Evolutionary conservation across 2,888 invertebrate species (phyloP), one percentile per base, ranked within the genome.

Genomic region (Bombylius major): DNA sequence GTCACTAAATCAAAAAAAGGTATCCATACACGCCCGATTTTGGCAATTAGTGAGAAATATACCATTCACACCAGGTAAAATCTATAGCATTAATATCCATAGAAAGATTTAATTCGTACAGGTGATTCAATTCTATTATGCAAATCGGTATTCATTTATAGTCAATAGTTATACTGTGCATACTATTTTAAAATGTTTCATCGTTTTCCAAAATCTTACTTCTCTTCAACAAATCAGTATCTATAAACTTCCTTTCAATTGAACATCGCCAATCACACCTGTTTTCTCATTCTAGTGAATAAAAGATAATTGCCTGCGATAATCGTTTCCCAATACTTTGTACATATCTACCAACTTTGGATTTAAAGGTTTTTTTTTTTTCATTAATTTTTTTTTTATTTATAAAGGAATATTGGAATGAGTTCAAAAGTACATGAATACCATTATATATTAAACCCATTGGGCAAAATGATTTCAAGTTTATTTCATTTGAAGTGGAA

Each of bases 111-210:
- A 55, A 57, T 56, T 47, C 57, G 14, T 47, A 39, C 51, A 55
- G 55, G 57, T 59, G 57, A 59, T 59, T 59, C 59, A 53, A 59
- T 59, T 59, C 59, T 54, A 59, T 59, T 59, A 59, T 59, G 56
- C 51, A 59, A 59, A 59, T 59, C 48, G 46, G 42, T 47, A 55
- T 57, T 57, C 55, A 57, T 57, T 48, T 47, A 50, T 23, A 39
- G 47, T 51, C 31, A 51, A 47, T 45, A 44, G 14, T 42, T 54
- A 49, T 54, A 54, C 48, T 49, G 39, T 9, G 39, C 39, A 9
- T 39, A 7, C 7, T 9, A 39, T 9, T 39, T 39, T 11, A 23
- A 23, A 23, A 23, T 39, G 39, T 39, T 7, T 7, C 44, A 36
- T 48, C 32, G 23, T 48, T 23, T 5, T 31, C 23, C 23, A 32